A percentile compares a stretch with the other conserved stretches of the same genome.
phyloP scores from a whole-genome alignment of 2,888 invertebrate genomes.

The Sipunculus nudus region DNA sequence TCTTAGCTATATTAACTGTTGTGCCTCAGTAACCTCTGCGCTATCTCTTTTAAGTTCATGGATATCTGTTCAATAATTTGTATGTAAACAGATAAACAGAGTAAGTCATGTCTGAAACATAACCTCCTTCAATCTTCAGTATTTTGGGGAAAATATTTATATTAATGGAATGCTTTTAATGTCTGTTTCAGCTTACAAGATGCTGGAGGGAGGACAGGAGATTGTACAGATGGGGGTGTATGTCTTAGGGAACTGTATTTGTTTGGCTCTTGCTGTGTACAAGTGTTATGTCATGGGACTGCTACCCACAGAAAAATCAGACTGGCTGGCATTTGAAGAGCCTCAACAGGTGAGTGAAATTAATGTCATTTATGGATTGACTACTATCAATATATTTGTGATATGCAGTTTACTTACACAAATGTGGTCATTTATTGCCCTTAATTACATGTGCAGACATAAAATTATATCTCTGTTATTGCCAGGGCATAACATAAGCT shows the following conservation, averaged over 20 bases:
- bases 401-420: background rate
- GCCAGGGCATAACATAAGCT: too few species aligned
- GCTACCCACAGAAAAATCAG: slow-evolving; percentile 94
- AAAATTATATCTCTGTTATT: too few species aligned
- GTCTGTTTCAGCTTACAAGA: slow-evolving; percentile 77
- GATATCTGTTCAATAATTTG: too few species aligned
- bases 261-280: slow-evolving; percentile 89
- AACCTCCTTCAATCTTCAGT: background rate
- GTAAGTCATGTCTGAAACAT: too few species aligned
- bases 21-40: too few species aligned
- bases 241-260: slow-evolving; percentile 90
- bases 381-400: background rate
- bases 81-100: too few species aligned
- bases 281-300: slow-evolving; percentile 99
- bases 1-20: too few species aligned
- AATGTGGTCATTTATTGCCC: background rate
- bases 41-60: too few species aligned
- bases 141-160: background rate
- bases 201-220: slow-evolving; percentile 92
- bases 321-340: slow-evolving; percentile 89
- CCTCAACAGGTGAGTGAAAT: slow-evolving; percentile 35
- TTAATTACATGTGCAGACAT: too few species aligned
- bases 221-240: slow-evolving; percentile 91
- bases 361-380: background rate
- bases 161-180: background rate